A percentile compares a stretch with the other conserved stretches of the same genome.
Evolutionary conservation across 2,888 invertebrate genomes (phyloP).

Genomic region (Pyrochroa serraticornis): DNA sequence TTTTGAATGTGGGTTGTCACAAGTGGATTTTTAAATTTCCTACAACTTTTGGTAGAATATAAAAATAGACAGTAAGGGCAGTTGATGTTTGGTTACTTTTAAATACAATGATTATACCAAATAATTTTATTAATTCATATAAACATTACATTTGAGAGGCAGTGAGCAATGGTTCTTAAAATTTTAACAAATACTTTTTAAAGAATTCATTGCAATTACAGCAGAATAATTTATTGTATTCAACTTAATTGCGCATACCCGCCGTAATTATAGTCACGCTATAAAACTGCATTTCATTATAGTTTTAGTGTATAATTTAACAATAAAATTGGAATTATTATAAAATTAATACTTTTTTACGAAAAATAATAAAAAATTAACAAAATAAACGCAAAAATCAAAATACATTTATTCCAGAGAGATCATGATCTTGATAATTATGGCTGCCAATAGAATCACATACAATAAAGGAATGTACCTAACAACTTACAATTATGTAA

Average conservation of each 20-base stretch:
- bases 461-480: slow-evolving; percentile 44
- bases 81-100: no score
- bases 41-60: no score
- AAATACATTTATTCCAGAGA: slow-evolving; percentile 1
- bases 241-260: no score
- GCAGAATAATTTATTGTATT: no score
- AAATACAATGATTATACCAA: background rate
- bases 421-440: background rate
- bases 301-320: background rate
- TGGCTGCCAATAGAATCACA: slow-evolving; percentile 47
- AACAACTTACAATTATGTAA: slow-evolving; percentile 18
- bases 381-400: slow-evolving; percentile 5
- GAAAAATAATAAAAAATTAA: slow-evolving; percentile 3
- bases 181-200: background rate
- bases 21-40: no score
- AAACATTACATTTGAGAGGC: slow-evolving; percentile 3
- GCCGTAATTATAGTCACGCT: background rate
- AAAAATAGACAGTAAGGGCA: no score
- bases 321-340: background rate
- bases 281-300: background rate
- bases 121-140: slow-evolving; percentile 4
- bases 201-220: background rate
- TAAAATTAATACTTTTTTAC: slow-evolving; percentile 3
- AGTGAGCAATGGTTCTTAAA: slow-evolving; percentile 5
- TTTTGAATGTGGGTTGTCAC: no score